These are phyloP conservation scores for Dasyurus viverrinus DNA, from an alignment of 2,113 vertebrate genomes.

Conservation along the genomic window DNA sequence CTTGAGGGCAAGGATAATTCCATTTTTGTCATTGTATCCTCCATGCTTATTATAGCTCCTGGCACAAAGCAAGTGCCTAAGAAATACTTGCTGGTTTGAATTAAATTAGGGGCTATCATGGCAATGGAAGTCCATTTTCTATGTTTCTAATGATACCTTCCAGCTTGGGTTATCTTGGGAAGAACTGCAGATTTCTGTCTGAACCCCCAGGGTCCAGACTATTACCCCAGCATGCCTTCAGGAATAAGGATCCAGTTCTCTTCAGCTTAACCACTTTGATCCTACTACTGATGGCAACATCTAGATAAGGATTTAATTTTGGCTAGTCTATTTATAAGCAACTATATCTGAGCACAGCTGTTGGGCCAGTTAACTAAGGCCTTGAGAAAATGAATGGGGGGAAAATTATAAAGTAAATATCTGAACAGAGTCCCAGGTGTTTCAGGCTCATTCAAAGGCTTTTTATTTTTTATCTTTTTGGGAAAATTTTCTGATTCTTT, in stretches of 20 bases:
- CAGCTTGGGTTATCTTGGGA: neutral
- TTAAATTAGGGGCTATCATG: neutral
- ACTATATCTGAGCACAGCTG: neutral
- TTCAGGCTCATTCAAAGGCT: conserved; percentile 25
- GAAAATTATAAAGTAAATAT: conserved; percentile 41
- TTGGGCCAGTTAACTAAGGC: neutral
- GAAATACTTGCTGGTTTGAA: neutral
- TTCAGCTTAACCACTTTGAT: neutral
- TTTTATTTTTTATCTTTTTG: neutral
- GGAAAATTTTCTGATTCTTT: neutral
- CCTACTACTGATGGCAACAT: neutral
- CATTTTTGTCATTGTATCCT: neutral
- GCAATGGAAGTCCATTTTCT: neutral
- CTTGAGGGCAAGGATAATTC: neutral
- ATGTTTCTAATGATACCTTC: neutral
- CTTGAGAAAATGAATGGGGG: conserved; percentile 30
- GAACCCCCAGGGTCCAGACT: neutral
- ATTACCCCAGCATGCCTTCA: neutral
- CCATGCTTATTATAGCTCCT: neutral
- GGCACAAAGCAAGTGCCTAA: neutral
- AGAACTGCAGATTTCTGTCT: neutral
- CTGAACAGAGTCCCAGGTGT: conserved; percentile 29
- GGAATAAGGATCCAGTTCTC: neutral
- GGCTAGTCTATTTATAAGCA: neutral
- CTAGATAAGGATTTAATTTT: accelerated